Base-by-base conservation (phyloP, 35 echinoderm and acorn worm genomes). In the Acanthaster planci region DNA sequence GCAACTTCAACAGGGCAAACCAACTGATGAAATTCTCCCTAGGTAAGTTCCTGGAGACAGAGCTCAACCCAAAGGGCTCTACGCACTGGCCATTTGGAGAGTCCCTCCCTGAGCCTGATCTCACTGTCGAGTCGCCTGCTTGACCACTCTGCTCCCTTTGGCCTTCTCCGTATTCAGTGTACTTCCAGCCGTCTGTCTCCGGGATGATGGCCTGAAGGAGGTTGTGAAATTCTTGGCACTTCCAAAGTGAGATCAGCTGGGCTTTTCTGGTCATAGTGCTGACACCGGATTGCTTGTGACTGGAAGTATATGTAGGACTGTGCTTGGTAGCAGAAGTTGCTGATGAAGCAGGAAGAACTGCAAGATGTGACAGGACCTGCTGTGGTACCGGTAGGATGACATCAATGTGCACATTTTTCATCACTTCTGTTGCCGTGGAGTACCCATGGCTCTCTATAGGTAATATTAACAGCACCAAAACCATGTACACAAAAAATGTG, bases 1-100 rank as follows among this genome's bases (percentile, higher is more conserved):
- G 37, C 18, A 89, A 7, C 60, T 89, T 82, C 22, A 89, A 34
- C 16, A 89, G 34, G 10, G 87, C 87, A 72, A 89, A 83, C 87
- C 87, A 89, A 38, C 60, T 77, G 14, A 89, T 14, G 51, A 77
- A 84, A 40, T 82, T 52, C 26, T 78, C 55, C 9, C 58, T 37
- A 1, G 54, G 80, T 0, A 75, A 22, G 18, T 78, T 80, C 67
- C 57, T 84, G 17, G 77, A 31, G 27, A 60, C 44, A 7, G 64
- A 81, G 26, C 87, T 83, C 60, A 77, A 67, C n/a, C 60, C 52
- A 51, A 53, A 31, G 0, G 76, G 85, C 57, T 78, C 80, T 22
- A 89, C 80, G 18, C 37, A 17, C 14, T 82, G 39, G 26, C 52
- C 35, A 37, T 5, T 31, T 3, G 31, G 7, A 1, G 30, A 8